A percentile compares a stretch with the other conserved stretches of the same genome.
phyloP scores from a whole-genome alignment of 2,797 vertebrate genomes.

The Spinus olivaceus region DNA sequence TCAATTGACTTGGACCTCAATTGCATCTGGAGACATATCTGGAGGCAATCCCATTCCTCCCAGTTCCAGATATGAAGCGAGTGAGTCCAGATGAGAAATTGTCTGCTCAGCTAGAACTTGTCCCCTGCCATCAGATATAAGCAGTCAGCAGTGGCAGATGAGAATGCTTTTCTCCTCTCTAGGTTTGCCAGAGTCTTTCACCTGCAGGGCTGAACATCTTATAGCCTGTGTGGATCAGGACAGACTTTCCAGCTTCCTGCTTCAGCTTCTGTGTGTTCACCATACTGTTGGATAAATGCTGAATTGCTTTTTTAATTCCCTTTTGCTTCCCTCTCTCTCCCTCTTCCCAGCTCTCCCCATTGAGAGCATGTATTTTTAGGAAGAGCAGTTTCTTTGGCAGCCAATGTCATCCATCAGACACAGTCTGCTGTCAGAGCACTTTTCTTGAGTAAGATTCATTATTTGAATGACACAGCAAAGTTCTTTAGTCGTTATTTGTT shows the following conservation, averaged over 20 bases:
- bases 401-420: not conserved
- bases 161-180: not conserved
- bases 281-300: accelerated
- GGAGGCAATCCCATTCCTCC: not conserved
- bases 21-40: not conserved
- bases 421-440: not conserved
- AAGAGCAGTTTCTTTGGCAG: not conserved
- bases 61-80: not conserved
- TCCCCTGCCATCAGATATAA: accelerated
- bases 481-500: not conserved
- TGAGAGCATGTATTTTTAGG: not conserved
- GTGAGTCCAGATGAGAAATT: not conserved
- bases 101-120: not conserved
- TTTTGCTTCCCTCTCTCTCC: not conserved
- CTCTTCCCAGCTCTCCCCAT: not conserved
- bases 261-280: not conserved
- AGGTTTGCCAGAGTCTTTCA: not conserved
- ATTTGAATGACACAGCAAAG: not conserved
- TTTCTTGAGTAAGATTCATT: not conserved
- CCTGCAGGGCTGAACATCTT: not conserved
- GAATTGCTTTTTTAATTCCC: not conserved
- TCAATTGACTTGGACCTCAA: not conserved
- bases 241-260: not conserved
- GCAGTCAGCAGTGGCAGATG: not conserved
- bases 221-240: not conserved